Base-by-base conservation (phyloP, 92 coral and sea anemone species). In the Parazoanthus atlanticus region DNA sequence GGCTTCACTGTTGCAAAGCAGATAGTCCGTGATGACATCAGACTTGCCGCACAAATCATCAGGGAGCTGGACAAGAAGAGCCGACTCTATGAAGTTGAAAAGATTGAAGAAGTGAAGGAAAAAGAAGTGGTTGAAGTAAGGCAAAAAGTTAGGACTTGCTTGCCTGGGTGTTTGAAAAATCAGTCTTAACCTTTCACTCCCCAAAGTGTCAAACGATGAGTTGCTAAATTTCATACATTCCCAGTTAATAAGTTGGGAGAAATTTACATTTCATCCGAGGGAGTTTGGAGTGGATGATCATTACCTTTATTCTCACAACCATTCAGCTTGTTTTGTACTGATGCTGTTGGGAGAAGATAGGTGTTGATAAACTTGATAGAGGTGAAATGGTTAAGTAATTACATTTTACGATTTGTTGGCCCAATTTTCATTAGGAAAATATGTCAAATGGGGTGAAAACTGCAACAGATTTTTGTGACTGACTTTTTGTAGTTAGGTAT, bases 1-100 rank as follows among this genome's bases (percentile, higher is more conserved):
- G 98, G 98, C 15, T 91, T 95, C 49, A 90, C 98, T 26, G 90
- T 90, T 70, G 94, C 98, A 36, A 97, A 95, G 71, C 97, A 94
- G 52, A 90, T 93, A 54, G 95, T 95, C 28, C 90, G 98, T 32
- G 95, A 89, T 61, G 97, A 95, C 88, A 95, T 97, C 88, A 94
- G 91, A 83, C 88, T 97, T 77, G 99, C 99, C 8, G 98, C 97
- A 8, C 93, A 88, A 78, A 89, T 97, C 19, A 90, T 95, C 81
- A 61, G 96, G 49, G 91, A 89, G 69, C 87, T 97, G 16, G 99
- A 97, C 88, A 89, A 89, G 91, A 95, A 91, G 83, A 90, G 94
- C 25, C 83, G 91, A 64, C 86, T 97, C 23, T 97, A 95, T 61
- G 96, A 91, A 84, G 88, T 93, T 66, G 98, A 93, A 61, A 91